phyloP scores from a whole-genome alignment of 2,797 vertebrate species.

The Poecilia picta region DNA sequence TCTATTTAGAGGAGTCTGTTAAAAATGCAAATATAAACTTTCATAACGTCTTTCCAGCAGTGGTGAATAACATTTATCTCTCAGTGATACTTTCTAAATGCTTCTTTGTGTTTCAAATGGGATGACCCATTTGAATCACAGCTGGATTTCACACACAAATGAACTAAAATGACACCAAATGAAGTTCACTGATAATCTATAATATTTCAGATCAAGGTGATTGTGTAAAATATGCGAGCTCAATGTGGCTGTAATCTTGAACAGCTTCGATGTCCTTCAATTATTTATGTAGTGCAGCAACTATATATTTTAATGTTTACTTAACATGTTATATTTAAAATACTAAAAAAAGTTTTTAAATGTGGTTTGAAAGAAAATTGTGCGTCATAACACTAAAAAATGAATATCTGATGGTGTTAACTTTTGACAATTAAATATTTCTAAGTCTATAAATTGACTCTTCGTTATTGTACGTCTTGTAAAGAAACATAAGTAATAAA shows the following conservation, averaged over 20 bases:
- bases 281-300: conserved; percentile 49
- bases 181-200: not conserved
- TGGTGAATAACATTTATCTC: conserved; percentile 7
- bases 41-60: conserved; percentile 3
- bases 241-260: conserved; percentile 11
- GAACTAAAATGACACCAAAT: conserved; percentile 14
- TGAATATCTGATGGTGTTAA: conserved; percentile 65
- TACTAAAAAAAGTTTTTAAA: conserved; percentile 57
- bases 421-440: conserved; percentile 80
- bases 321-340: conserved; percentile 51
- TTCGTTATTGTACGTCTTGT: conserved; percentile 29
- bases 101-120: not conserved
- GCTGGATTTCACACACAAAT: not conserved
- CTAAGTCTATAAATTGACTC: conserved; percentile 65
- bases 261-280: conserved; percentile 34
- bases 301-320: conserved; percentile 63
- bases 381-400: conserved; percentile 44
- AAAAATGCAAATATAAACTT: conserved; percentile 10
- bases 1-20: conserved; percentile 8
- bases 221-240: conserved; percentile 14
- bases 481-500: not conserved
- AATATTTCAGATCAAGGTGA: conserved; percentile 2
- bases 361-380: conserved; percentile 47
- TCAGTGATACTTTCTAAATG: conserved; percentile 12
- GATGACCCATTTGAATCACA: conserved; percentile 3